Conservation (phyloP, 2,797 vertebrate genomes). For the Helarctos malayanus region DNA sequence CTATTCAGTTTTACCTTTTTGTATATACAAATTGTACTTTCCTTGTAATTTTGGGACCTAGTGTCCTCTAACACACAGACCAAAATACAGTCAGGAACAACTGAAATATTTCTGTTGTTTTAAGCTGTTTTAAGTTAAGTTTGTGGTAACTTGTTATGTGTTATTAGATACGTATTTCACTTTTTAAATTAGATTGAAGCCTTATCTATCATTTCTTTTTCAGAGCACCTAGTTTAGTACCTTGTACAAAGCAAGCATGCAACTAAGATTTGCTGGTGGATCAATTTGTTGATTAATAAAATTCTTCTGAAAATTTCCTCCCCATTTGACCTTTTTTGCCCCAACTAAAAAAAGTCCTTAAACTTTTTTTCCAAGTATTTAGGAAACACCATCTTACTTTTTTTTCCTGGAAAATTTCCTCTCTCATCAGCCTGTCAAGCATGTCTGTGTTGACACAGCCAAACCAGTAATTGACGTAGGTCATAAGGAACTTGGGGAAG, state of each 20-base stretch:
- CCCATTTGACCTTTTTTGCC: background rate
- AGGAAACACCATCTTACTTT: background rate
- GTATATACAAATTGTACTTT: background rate
- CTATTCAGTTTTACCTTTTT: background rate
- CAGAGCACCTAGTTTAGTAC: background rate
- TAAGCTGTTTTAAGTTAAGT: background rate
- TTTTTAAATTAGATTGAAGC: slow-evolving; percentile 43
- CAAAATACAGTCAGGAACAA: background rate
- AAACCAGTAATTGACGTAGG: background rate
- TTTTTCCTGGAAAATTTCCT: background rate
- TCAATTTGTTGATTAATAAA: slow-evolving; percentile 2
- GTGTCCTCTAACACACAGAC: background rate
- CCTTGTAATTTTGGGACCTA: background rate
- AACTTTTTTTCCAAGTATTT: background rate
- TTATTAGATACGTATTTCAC: background rate
- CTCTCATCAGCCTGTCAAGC: background rate
- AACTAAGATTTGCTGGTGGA: slow-evolving; percentile 22
- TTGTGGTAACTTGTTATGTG: background rate
- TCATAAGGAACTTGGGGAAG: background rate
- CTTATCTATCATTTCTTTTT: slow-evolving; percentile 32
- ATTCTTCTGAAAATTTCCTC: background rate
- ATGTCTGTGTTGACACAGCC: background rate
- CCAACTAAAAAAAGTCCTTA: background rate
- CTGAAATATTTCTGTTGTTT: background rate
- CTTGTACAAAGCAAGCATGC: background rate